phyloP scores from a whole-genome alignment of 1,140 invertebrate genomes.

The Orussus abietinus region DNA sequence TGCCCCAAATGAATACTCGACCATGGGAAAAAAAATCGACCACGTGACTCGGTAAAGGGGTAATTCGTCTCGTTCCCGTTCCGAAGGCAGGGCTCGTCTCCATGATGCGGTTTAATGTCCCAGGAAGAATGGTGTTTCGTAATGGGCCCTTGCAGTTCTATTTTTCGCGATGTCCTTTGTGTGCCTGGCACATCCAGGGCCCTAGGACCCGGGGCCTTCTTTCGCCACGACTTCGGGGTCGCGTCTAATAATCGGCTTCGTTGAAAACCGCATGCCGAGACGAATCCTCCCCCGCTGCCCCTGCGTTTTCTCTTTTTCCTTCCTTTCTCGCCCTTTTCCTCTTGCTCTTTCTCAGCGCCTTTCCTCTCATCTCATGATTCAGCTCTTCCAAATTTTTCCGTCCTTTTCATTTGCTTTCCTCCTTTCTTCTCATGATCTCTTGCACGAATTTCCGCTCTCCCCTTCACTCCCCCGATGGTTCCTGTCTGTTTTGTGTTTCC shows the following conservation, averaged over 20 bases:
- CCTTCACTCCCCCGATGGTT: slow-evolving; percentile 10
- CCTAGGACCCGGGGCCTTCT: background rate
- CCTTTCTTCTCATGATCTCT: no score
- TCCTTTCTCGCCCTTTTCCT: no score
- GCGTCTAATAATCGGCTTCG: slow-evolving; percentile 11
- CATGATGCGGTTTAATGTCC: background rate
- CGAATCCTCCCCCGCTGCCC: slow-evolving; percentile 16
- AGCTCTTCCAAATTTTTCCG: no score
- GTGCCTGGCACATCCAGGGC: slow-evolving; percentile 4
- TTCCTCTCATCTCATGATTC: no score
- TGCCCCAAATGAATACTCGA: no score
- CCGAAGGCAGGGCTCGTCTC: background rate
- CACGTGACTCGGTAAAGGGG: background rate
- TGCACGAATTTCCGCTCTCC: no score
- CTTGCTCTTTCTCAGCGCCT: no score
- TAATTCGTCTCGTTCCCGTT: background rate
- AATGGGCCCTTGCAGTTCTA: slow-evolving; percentile 12
- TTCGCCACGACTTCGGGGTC: background rate
- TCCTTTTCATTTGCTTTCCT: no score
- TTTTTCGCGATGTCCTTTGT: slow-evolving; percentile 10
- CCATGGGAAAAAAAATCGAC: no score
- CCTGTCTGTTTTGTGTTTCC: background rate
- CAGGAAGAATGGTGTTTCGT: slow-evolving; percentile 9
- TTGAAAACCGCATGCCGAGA: slow-evolving; percentile 14
- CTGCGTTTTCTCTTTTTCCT: slow-evolving; percentile 3